Evolutionary conservation across 2,113 vertebrate genomes (phyloP), one percentile per base, ranked within the genome.

Genomic region (Macquaria ambigua): DNA sequence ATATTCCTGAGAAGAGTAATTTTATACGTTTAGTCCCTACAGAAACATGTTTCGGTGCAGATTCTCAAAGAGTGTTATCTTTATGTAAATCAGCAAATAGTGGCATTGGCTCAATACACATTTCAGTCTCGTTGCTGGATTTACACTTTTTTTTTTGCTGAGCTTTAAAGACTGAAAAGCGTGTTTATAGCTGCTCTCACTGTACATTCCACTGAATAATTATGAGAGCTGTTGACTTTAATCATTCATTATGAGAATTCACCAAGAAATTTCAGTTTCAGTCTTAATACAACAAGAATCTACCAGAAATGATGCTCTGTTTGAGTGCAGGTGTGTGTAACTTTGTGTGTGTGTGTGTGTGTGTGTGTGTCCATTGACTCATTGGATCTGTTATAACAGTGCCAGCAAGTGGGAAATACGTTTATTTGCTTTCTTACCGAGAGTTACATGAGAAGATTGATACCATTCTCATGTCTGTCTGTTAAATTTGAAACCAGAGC

Each of bases 141-240:
- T 53, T 43, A 69, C 28, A 16, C 31, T 43, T 37, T 34, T 66
- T 58, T 31, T 62, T 52, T 39, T 59, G 37, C 21, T 31, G 18
- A 59, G 12, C 46, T 53, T 74, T 23, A 59, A 56, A 70, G 37
- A 18, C 41, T 68, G 34, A 67, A 59, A 67, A 48, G 59, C 8
- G 6, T 37, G 37, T 79, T 75, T 50, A 58, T 77, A 41, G 67
- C 59, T 66, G 9, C 58, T 66, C 41, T 5, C 46, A 53, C 31
- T 53, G 48, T 78, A 77, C 90, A 85, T 92, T 91, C 82, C 83
- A 77, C 55, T 72, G 64, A 87, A 77, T 77, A 58, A 68, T 67
- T 53, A 41, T 64, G 46, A 67, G 69, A 86, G 82, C 58, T 89
- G 55, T 72, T 78, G 25, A 52, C 52, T 87, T 53, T 43, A 63